Base-by-base conservation (phyloP, 2,113 vertebrate species). In the Todiramphus saurophagus region DNA sequence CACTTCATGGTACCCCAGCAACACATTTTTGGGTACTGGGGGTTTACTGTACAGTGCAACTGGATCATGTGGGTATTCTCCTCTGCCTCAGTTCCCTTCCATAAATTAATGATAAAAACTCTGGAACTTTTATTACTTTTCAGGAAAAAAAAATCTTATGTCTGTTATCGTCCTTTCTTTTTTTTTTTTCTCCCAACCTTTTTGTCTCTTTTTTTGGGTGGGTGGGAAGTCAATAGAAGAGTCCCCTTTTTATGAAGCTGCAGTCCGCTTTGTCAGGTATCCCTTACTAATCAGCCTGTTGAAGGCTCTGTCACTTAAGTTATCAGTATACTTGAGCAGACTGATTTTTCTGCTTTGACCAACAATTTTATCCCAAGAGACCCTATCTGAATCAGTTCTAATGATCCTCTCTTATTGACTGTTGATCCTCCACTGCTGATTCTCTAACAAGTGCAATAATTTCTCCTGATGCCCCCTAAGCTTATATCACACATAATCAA, bases 351-450 rank as follows among this genome's bases (percentile, higher is more conserved):
- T 84, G 20, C 83, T 58, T n/a, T 73, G 43, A 73, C 43, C 39
- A 95, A 68, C 43, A 64, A 43, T 89, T 91, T 84, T 72, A 56
- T 77, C 85, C 62, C 84, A 43, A 9, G 84, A 53, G 60, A 64
- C 33, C 3, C 16, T 46, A 48, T 68, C 35, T 87, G 77, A 91
- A 93, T 91, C 53, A 44, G 43, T 75, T 87, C 33, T 87, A 94
- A 95, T 89, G 87, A 95, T 92, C 69, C 28, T 62, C 24, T 83
- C n/a, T 33, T 89, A 95, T 43, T 87, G 83, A 84, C 80, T 79
- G 89, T 48, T 96, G 77, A 50, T 87, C 58, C 73, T 94, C 25
- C 16, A 10, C 33, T 58, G 63, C 53, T 73, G 43, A 53, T 76
- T 90, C 67, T 69, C 59, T 87, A 78, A 84, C 92, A 92, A 77